Conservation (phyloP, 2,888 invertebrate species). For the Oscheius sp. region DNA sequence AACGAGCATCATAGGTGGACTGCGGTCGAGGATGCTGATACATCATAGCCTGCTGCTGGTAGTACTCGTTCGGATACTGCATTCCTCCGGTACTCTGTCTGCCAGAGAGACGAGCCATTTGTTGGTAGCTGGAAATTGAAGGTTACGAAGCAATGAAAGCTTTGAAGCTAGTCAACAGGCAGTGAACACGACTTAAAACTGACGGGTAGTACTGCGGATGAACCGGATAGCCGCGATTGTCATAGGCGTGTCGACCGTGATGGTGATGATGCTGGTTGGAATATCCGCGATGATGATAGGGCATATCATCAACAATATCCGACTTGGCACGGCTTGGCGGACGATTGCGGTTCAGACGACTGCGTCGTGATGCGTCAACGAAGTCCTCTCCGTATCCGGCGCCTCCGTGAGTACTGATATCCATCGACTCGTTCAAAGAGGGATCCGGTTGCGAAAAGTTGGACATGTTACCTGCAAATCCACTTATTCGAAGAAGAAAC, state of each 20-base stretch:
- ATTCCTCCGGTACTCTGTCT: conserved; percentile 18
- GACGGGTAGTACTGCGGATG: conserved; percentile 32
- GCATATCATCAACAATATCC: conserved; percentile 30
- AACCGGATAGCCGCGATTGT: conserved; percentile 22
- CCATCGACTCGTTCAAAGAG: conserved; percentile 26
- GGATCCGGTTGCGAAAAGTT: conserved; percentile 29
- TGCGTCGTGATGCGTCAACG: conserved; percentile 38
- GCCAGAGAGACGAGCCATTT: conserved; percentile 34
- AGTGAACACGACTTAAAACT: too few species aligned
- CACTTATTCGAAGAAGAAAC: neutral
- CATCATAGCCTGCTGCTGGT: conserved; percentile 24
- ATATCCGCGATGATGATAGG: conserved; percentile 7
- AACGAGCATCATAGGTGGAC: conserved; percentile 33
- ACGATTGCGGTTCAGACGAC: conserved; percentile 34
- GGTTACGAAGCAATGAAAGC: neutral
- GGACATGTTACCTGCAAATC: conserved; percentile 15
- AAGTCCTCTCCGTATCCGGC: conserved; percentile 40
- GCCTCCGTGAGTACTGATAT: conserved; percentile 2
- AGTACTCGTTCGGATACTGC: conserved; percentile 16
- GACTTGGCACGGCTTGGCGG: conserved; percentile 39
- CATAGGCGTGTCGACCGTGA: neutral
- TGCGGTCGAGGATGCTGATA: conserved; percentile 30
- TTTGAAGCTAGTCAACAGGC: neutral
- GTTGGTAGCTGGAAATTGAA: conserved; percentile 6
- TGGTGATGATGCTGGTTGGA: neutral